These are phyloP conservation scores for Zapornia atra DNA, from an alignment of 2,113 vertebrate species.

Conservation along the genomic window DNA sequence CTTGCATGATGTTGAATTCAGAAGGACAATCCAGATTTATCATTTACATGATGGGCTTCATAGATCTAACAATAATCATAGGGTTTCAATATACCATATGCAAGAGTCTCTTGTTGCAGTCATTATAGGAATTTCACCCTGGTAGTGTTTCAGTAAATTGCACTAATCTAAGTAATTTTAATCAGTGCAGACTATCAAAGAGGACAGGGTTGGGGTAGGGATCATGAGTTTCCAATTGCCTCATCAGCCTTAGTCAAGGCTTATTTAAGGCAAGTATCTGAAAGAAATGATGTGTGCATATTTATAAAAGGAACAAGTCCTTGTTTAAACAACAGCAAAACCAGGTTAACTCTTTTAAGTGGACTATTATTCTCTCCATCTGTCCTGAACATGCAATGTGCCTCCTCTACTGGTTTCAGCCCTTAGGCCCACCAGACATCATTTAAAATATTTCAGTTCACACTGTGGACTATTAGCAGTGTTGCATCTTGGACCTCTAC, in stretches of 20 bases:
- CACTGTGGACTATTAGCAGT: neutral
- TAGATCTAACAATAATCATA: conserved; percentile 44
- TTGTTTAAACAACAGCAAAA: conserved; percentile 4
- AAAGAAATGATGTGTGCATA: neutral
- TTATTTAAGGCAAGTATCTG: conserved; percentile 33
- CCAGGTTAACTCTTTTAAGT: neutral
- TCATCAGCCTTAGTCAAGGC: conserved; percentile 44
- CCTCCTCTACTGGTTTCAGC: neutral
- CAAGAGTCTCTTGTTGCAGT: conserved; percentile 24
- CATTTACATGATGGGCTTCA: conserved; percentile 10
- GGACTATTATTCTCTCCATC: neutral
- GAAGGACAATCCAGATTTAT: neutral
- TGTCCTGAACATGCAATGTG: neutral
- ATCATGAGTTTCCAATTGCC: conserved; percentile 29
- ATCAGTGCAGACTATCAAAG: conserved; percentile 50
- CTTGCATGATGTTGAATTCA: neutral
- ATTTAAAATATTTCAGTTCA: neutral
- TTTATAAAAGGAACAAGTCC: neutral
- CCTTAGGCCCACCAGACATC: neutral
- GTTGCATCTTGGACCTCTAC: neutral
- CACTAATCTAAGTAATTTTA: conserved; percentile 66
- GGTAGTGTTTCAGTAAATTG: conserved; percentile 56
- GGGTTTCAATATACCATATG: conserved; percentile 20
- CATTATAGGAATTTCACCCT: conserved; percentile 16
- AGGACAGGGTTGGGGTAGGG: neutral